phyloP scores from a whole-genome alignment of 1,140 invertebrate species.

The Schlechtendalia chinensis region DNA sequence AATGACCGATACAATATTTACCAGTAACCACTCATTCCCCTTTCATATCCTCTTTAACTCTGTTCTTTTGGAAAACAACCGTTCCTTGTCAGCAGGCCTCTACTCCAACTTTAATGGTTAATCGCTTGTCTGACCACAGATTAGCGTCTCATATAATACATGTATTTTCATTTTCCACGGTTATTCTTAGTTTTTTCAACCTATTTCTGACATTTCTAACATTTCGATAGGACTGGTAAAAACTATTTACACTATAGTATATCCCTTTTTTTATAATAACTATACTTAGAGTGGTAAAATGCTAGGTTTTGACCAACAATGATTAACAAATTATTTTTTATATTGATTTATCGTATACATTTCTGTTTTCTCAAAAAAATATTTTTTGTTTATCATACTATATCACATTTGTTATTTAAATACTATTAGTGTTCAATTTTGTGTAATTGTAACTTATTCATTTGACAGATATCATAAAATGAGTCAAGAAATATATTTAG shows the following conservation, averaged over 20 bases:
- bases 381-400: too few relatives aligned
- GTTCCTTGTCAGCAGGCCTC: background rate
- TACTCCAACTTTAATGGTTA: slow-evolving; percentile 3
- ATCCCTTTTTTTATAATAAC: background rate
- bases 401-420: too few relatives aligned
- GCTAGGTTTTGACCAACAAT: too few relatives aligned
- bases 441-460: too few relatives aligned
- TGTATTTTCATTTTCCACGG: background rate
- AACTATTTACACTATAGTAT: background rate
- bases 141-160: slow-evolving; percentile 2
- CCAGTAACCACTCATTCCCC: background rate
- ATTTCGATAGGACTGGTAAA: background rate
- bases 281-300: background rate
- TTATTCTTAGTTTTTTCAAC: slow-evolving; percentile 1
- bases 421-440: too few relatives aligned
- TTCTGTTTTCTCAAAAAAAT: too few relatives aligned
- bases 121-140: slow-evolving; percentile 3
- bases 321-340: too few relatives aligned
- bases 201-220: background rate
- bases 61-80: slow-evolving; percentile 12
- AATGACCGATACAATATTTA: slow-evolving; percentile 44
- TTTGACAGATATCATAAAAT: too few relatives aligned
- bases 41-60: slow-evolving; percentile 10
- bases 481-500: too few relatives aligned
- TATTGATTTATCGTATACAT: too few relatives aligned